phyloP scores from a whole-genome alignment of 2,113 vertebrate genomes.

The Varanus komodoensis region DNA sequence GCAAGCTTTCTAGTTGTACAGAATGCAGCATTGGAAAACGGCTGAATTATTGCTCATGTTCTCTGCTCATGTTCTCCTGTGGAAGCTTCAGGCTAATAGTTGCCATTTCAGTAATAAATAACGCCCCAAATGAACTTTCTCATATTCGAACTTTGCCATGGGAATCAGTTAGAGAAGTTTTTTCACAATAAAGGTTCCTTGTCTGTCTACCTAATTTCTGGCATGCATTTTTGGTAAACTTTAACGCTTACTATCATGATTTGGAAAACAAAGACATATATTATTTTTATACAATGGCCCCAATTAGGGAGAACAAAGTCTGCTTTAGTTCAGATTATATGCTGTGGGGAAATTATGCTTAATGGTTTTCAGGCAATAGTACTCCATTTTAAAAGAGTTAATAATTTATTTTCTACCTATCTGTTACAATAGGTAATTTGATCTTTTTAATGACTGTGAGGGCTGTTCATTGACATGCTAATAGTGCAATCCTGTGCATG shows the following conservation, averaged over 20 bases:
- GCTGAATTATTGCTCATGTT: background rate
- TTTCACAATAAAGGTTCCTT: background rate
- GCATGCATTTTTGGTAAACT: background rate
- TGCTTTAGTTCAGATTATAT: background rate
- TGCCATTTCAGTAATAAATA: background rate
- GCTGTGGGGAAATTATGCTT: background rate
- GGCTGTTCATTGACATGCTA: background rate
- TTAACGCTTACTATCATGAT: background rate
- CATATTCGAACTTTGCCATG: background rate
- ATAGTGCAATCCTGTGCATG: background rate
- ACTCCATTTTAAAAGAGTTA: background rate
- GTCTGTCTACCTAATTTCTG: background rate
- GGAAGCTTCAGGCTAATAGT: background rate
- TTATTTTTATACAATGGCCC: background rate
- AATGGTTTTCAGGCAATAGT: background rate
- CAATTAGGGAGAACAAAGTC: background rate
- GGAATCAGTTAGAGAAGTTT: background rate
- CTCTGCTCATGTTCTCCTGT: background rate
- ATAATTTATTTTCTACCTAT: background rate
- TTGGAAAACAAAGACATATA: background rate
- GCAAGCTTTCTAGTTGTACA: background rate
- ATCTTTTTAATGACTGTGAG: background rate
- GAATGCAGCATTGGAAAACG: background rate
- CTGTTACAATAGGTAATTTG: background rate
- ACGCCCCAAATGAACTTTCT: background rate